These are phyloP conservation scores for Trichogramma dendrolimi DNA, from an alignment of 2,888 invertebrate genomes.

Conservation along the genomic window DNA sequence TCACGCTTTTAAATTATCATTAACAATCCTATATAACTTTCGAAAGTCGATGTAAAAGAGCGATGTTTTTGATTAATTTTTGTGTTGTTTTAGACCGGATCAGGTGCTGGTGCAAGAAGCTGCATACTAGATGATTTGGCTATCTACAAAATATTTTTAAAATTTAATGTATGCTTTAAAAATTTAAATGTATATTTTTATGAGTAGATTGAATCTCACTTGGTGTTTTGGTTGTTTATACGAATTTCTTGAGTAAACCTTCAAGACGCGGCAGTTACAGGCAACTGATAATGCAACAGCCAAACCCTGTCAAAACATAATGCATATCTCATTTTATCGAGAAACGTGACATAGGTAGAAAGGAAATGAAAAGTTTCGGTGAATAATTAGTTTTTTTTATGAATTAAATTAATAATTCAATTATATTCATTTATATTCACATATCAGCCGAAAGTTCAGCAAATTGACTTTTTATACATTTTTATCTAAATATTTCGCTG, in stretches of 20 bases:
- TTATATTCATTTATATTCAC: no score
- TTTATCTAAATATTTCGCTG: no score
- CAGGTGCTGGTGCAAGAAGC: slow-evolving; percentile 47
- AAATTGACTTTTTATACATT: no score
- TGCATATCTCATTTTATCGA: no score
- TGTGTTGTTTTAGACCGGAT: slow-evolving; percentile 42
- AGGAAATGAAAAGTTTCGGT: no score
- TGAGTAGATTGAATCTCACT: slow-evolving; percentile 32
- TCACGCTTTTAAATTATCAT: neutral
- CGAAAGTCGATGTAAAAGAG: slow-evolving; percentile 20
- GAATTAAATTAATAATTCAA: no score
- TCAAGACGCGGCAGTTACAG: slow-evolving; percentile 57
- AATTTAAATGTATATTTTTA: neutral
- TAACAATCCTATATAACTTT: slow-evolving; percentile 1
- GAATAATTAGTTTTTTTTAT: no score
- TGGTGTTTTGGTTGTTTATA: slow-evolving; percentile 47
- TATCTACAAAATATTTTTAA: slow-evolving; percentile 39
- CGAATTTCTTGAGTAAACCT: slow-evolving; percentile 48
- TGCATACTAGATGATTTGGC: slow-evolving; percentile 50
- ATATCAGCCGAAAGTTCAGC: no score
- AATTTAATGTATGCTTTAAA: neutral
- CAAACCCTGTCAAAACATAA: slow-evolving; percentile 55
- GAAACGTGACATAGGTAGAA: no score
- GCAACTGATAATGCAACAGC: slow-evolving; percentile 62
- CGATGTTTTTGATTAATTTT: slow-evolving; percentile 11